Percentiles rank a stretch among this genome's conserved stretches.
Conservation (phyloP, 1,140 invertebrate species). For the Neuroterus valhalla region DNA sequence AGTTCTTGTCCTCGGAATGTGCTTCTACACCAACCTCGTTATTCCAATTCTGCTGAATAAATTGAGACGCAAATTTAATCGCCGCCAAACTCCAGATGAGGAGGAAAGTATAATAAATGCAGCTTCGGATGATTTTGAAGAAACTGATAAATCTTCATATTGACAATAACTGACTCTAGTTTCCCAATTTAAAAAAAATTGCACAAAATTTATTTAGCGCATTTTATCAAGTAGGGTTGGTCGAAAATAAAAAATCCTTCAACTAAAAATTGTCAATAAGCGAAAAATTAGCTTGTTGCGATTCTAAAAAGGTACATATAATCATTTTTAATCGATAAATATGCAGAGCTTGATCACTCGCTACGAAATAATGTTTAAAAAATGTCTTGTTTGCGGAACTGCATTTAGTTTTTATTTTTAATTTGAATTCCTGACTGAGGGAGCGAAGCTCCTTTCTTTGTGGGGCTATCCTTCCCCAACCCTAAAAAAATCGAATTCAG, state of each 20-base stretch:
- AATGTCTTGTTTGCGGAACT: no score
- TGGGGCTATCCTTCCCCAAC: no score
- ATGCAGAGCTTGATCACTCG: no score
- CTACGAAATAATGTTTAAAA: no score
- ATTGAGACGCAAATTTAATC: constrained; percentile 56
- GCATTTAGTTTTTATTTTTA: no score
- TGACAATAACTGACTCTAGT: not conserved
- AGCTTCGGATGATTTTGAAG: constrained; percentile 66
- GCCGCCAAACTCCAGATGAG: constrained; percentile 60
- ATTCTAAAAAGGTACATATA: no score
- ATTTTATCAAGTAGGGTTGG: not conserved
- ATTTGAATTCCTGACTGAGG: no score
- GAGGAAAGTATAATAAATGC: constrained; percentile 66
- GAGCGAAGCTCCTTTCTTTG: no score
- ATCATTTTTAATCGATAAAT: no score
- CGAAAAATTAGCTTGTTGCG: no score
- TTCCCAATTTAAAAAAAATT: not conserved
- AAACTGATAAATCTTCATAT: constrained; percentile 43
- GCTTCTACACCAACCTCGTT: constrained; percentile 85
- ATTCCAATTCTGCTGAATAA: constrained; percentile 70
- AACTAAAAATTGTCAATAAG: no score
- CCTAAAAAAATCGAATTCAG: no score
- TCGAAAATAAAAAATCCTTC: not conserved
- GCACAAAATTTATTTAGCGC: not conserved
- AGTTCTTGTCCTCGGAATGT: constrained; percentile 85